A percentile compares a stretch with the other conserved stretches of the same genome.
These are phyloP conservation scores for Saccopteryx leptura DNA, from an alignment of 2,113 vertebrate genomes.

Conservation along the genomic window DNA sequence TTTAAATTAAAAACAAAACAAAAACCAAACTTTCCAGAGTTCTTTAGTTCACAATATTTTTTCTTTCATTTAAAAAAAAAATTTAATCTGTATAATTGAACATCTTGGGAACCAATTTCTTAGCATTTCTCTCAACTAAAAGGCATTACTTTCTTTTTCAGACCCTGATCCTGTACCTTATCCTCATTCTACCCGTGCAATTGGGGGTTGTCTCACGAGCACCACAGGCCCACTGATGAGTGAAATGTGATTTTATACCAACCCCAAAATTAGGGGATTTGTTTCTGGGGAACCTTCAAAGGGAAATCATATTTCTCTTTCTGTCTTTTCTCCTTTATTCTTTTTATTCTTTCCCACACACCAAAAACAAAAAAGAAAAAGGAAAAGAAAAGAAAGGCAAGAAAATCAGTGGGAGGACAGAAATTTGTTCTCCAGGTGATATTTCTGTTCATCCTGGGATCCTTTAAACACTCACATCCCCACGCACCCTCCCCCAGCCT, in stretches of 20 bases:
- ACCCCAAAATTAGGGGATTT: conserved; percentile 41
- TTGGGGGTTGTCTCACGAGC: neutral
- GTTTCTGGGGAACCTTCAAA: conserved; percentile 64
- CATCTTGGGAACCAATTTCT: neutral
- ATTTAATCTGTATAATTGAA: neutral
- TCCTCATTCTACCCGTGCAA: accelerated
- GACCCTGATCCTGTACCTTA: neutral
- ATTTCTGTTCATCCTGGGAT: conserved; percentile 47
- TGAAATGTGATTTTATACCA: conserved; percentile 24
- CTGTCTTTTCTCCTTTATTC: conserved; percentile 53
- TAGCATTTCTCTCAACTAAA: neutral
- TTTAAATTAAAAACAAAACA: neutral
- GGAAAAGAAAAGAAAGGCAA: conserved; percentile 30
- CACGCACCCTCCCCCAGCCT: neutral
- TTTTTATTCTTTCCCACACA: conserved; percentile 5
- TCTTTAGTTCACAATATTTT: neutral
- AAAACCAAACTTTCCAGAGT: neutral
- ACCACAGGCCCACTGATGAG: neutral
- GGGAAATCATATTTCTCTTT: neutral
- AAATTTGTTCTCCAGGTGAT: conserved; percentile 65
- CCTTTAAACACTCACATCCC: neutral
- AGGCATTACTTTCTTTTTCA: neutral
- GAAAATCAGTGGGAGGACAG: conserved; percentile 61
- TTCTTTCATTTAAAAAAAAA: neutral
- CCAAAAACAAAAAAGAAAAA: neutral